Conservation (phyloP, 2,113 vertebrate genomes). For the Eulemur rufifrons region DNA sequence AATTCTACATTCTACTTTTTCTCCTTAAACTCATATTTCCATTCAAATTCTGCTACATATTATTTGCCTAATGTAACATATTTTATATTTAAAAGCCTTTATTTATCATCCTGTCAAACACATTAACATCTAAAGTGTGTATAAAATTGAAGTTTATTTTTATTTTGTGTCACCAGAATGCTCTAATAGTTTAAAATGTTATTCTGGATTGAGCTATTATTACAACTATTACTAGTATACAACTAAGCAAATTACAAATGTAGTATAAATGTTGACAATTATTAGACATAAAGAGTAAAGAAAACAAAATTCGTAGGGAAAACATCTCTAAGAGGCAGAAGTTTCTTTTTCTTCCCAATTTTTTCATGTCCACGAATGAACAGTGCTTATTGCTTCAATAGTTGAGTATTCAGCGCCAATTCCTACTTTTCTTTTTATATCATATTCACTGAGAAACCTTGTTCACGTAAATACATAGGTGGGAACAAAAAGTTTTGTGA, state of each 20-base stretch:
- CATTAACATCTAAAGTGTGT: slow-evolving; percentile 22
- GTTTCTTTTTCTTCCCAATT: not conserved
- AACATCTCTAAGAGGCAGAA: not conserved
- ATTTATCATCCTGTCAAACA: slow-evolving; percentile 41
- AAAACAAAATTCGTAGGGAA: not conserved
- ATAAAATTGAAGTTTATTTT: slow-evolving; percentile 57
- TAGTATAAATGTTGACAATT: slow-evolving; percentile 20
- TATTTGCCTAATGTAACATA: not conserved
- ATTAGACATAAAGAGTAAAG: not conserved
- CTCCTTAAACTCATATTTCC: not conserved
- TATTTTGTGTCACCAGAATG: slow-evolving; percentile 41
- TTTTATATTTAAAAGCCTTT: slow-evolving; percentile 40
- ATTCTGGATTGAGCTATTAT: slow-evolving; percentile 7
- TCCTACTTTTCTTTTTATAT: not conserved
- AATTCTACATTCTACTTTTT: not conserved
- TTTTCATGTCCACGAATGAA: not conserved
- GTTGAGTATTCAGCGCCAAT: not conserved
- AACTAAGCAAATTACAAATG: not conserved
- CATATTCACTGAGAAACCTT: not conserved
- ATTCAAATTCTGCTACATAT: not conserved
- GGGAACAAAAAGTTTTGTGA: not conserved
- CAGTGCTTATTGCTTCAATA: not conserved
- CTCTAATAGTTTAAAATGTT: slow-evolving; percentile 43
- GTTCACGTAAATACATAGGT: not conserved
- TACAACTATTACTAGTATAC: not conserved